Evolutionary conservation across 2,113 vertebrate genomes (phyloP).

Genomic region (Hemicordylus capensis): DNA sequence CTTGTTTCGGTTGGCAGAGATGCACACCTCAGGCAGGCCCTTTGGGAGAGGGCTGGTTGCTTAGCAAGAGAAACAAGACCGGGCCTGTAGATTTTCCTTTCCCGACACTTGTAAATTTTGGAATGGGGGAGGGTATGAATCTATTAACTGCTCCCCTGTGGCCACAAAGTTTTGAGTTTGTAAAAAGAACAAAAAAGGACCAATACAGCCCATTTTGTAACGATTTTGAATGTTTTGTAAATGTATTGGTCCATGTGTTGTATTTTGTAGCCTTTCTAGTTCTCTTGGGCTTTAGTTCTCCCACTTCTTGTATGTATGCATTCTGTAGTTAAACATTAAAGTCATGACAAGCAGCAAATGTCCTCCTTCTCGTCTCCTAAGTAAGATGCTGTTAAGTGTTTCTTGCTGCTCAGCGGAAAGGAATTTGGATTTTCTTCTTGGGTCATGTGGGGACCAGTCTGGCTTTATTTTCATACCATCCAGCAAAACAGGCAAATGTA

Average conservation of each 20-base stretch:
- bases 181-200: constrained; percentile 87
- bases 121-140: constrained; percentile 67
- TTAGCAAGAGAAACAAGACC: constrained; percentile 71
- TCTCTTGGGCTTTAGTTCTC: constrained; percentile 89
- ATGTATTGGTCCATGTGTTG: constrained; percentile 95
- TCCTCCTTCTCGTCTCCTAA: constrained; percentile 60
- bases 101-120: constrained; percentile 86
- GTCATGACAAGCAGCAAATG: constrained; percentile 80
- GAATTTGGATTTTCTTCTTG: neutral
- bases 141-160: constrained; percentile 57
- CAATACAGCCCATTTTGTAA: constrained; percentile 97
- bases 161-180: constrained; percentile 80
- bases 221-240: constrained; percentile 97
- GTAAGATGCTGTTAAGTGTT: neutral
- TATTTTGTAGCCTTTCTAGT: constrained; percentile 98
- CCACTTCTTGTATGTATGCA: constrained; percentile 94
- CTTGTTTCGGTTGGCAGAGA: constrained; percentile 46
- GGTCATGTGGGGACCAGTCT: neutral
- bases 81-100: constrained; percentile 45
- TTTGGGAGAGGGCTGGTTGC: constrained; percentile 52
- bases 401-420: neutral
- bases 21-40: constrained; percentile 44
- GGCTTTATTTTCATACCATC: neutral
- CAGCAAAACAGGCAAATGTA: neutral
- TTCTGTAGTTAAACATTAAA: constrained; percentile 94